Conservation (phyloP, 2,113 vertebrate genomes). For the Panurus biarmicus region DNA sequence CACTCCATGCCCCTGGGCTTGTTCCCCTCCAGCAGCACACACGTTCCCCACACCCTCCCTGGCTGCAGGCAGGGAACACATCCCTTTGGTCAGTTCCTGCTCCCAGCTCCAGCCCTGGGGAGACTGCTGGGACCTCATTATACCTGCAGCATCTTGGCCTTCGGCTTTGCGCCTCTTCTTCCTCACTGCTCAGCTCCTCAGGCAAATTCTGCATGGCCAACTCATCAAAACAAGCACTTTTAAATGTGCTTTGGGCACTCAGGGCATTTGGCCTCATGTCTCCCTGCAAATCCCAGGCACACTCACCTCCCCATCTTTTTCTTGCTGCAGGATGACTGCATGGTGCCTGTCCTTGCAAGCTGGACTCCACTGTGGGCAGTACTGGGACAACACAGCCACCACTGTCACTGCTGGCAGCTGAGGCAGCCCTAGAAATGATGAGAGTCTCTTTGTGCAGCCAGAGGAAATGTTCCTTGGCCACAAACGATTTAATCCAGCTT, state of each 20-base stretch:
- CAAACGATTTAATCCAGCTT: background rate
- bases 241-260: background rate
- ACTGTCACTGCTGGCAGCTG: background rate
- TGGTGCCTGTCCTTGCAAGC: fast-evolving
- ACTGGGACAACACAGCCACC: background rate
- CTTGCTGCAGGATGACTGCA: background rate
- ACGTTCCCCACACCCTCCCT: background rate
- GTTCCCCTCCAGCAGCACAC: background rate
- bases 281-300: background rate
- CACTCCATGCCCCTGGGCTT: background rate
- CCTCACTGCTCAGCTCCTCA: background rate
- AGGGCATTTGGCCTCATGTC: background rate
- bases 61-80: background rate
- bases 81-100: background rate
- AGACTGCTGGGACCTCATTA: background rate
- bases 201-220: background rate
- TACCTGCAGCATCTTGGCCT: background rate
- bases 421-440: background rate
- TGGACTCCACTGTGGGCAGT: background rate
- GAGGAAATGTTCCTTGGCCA: background rate
- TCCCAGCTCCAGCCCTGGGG: background rate
- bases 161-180: background rate
- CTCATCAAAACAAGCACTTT: background rate
- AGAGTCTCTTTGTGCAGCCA: background rate
- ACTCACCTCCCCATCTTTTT: background rate